Base-by-base conservation (phyloP, 2,797 vertebrate genomes). In the Spinus olivaceus region DNA sequence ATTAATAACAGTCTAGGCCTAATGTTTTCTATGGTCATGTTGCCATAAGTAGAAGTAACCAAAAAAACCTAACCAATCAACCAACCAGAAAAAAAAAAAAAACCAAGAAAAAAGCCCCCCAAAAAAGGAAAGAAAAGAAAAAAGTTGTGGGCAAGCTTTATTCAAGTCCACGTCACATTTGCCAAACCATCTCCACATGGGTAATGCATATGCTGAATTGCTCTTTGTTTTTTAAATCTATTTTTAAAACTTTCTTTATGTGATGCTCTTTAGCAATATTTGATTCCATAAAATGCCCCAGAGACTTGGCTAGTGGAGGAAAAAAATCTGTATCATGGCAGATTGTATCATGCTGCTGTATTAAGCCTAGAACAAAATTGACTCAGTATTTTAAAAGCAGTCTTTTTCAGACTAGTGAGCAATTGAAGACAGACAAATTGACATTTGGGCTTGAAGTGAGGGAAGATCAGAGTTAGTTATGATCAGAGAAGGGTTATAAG, bases 151-250 rank as follows among this genome's bases (percentile, higher is more conserved):
- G 47, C 92, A 88, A 94, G 49, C 6, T 72, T 93, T 59, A 78
- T 94, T 60, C 81, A 81, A 86, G 89, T 96, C 86, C 79, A 80
- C 27, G 51, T 80, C 73, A 39, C 51, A 49, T 56, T 94, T 89
- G 79, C 88, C 90, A 95, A 92, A 92, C 47, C 50, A 87, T 59
- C 65, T 95, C 72, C 72, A 67, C 72, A 79, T 91, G 81, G 81
- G 50, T 93, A 86, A 94, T 81, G 82, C 54, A 50, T 70, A 64
- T 54, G 27, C 56, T 94, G 80, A 94, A 86, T 85, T 82, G 46
- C 17, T 87, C 87, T 86, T 90, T 81, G 35, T 50, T 90, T 90
- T 84, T 94, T 27, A 80, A 80, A 66, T 78, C 85, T 96, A 70
- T 96, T 95, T 95, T 51, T 20, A 65, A 92, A 89, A 30, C 50